Evolutionary conservation across 1,140 invertebrate species (phyloP).

Genomic region (Bombus soroeensis): DNA sequence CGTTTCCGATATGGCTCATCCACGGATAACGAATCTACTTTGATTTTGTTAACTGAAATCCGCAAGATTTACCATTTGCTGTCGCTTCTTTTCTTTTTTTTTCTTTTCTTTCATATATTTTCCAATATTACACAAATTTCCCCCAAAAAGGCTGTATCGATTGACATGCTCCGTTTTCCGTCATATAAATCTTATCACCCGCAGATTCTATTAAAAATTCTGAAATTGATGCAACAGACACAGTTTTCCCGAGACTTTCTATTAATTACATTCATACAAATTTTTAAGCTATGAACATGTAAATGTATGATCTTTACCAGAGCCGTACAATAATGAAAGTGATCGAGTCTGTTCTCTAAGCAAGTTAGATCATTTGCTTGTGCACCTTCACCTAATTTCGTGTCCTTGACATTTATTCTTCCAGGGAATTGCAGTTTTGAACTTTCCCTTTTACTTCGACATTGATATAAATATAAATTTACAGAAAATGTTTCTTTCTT

Average conservation of each 20-base stretch:
- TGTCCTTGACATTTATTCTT: conserved; percentile 76
- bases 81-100: too few relatives aligned
- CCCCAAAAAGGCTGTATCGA: background rate
- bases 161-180: conserved; percentile 6
- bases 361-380: conserved; percentile 73
- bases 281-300: background rate
- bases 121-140: conserved; percentile 49
- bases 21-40: conserved; percentile 90
- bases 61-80: conserved; percentile 78
- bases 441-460: background rate
- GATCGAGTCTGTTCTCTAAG: conserved; percentile 26
- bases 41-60: conserved; percentile 86
- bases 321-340: conserved; percentile 12
- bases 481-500: background rate
- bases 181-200: conserved; percentile 61
- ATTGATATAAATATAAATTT: background rate
- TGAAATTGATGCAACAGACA: conserved; percentile 31
- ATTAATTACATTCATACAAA: background rate
- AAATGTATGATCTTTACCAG: conserved; percentile 8
- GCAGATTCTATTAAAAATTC: conserved; percentile 54
- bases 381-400: conserved; percentile 79
- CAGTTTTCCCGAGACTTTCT: background rate
- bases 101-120: too few relatives aligned
- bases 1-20: conserved; percentile 80
- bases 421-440: background rate